phyloP scores from a whole-genome alignment of 2,113 vertebrate species.

The Podarcis cretensis region DNA sequence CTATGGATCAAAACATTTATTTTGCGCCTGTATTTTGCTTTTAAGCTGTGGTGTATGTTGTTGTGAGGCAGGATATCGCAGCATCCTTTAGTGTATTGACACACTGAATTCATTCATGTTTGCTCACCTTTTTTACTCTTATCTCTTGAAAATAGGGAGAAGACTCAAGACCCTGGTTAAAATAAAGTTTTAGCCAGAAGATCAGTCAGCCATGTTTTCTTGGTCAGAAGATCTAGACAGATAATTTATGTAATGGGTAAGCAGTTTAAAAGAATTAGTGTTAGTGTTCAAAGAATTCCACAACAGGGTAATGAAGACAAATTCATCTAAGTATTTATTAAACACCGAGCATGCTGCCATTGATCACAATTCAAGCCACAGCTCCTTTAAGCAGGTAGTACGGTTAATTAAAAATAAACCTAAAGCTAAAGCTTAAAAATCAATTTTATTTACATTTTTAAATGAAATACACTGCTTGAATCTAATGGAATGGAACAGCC shows the following conservation, averaged over 20 bases:
- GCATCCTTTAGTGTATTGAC: background rate
- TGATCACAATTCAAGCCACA: background rate
- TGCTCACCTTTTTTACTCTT: background rate
- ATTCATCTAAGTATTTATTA: background rate
- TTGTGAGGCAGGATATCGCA: background rate
- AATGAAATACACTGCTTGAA: background rate
- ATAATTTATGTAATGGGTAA: background rate
- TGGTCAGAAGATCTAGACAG: background rate
- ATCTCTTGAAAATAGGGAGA: background rate
- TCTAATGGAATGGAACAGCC: background rate
- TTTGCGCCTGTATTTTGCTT: background rate
- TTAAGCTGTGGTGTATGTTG: background rate
- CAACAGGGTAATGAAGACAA: background rate
- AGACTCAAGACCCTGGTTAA: background rate
- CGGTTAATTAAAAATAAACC: slow-evolving; percentile 3
- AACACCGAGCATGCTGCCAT: background rate
- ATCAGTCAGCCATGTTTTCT: background rate
- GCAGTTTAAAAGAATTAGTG: background rate
- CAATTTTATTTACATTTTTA: background rate
- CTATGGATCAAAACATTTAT: background rate
- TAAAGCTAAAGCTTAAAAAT: background rate
- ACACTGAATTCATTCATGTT: background rate
- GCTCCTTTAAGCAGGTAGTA: background rate
- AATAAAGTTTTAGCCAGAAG: background rate
- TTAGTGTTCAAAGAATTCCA: background rate